Evolutionary conservation across 2,113 vertebrate species (phyloP), one percentile per base, ranked within the genome.

Genomic region (Bubo blakistoni): DNA sequence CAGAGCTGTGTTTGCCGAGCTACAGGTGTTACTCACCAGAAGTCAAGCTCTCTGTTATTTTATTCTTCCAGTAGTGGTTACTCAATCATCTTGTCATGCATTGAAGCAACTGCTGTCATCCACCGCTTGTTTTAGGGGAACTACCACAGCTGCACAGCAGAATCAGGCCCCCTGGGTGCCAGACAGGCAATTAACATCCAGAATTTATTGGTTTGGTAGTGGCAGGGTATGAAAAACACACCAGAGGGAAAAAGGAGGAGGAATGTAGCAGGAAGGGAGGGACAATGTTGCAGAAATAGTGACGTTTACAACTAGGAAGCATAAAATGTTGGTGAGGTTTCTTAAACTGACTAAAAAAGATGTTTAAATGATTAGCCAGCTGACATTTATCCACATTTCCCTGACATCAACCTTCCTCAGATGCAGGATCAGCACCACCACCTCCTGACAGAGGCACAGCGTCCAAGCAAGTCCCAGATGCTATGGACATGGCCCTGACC

Each of bases 31-130:
- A 40, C 1, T 59, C 66, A 49, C 30, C 32, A 18, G 6, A 44
- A 62, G n/a, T 17, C 66, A 49, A 81, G 34, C 42, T 34, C 57
- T 95, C 38, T 13, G 36, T 65, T 67, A 6, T 13, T 79, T 26
- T 16, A 40, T 30, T 67, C 62, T 88, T 63, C 52, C 34, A 62
- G 66, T 0, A 70, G 55, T 3, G 2, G 59, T 46, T 58, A 84
- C 59, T 73, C 46, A 24, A 58, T 24, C 42, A 10, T 0, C 0
- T 27, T 19, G 22, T 24, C 46, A 9, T 0, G 34, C 3, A 4
- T 16, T 61, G 79, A 92, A 74, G 47, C 16, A 42, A 82, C 42
- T 29, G 3, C 25, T 10, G n/a, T 40, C 57, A 87, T 55, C n/a
- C 19, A 59, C 4, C 26, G 11, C 51, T 52, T 61, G 27, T 72